These are phyloP conservation scores for Cliona cf. orientalis DNA, from an alignment of 37 sponge, comb jelly and placozoan species.

Conservation along the genomic window DNA sequence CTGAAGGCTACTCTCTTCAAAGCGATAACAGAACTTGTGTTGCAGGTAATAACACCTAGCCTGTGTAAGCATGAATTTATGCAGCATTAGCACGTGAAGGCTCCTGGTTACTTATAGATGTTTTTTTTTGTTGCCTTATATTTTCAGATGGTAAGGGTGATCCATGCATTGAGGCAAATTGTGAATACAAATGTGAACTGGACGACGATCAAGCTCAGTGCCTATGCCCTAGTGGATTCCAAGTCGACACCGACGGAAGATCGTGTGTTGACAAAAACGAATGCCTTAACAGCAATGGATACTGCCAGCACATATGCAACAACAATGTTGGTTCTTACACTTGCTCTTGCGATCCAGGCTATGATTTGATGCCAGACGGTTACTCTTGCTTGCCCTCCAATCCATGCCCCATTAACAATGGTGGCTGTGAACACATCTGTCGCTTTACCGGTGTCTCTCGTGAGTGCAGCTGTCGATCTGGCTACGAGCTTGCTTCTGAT, in stretches of 20 bases:
- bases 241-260: too few relatives aligned
- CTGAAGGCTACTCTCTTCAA: conserved; percentile 9
- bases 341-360: neutral
- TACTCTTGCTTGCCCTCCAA: neutral
- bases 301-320: too few relatives aligned
- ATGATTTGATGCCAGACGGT: neutral
- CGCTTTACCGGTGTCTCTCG: neutral
- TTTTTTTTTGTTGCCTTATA: neutral
- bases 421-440: too few relatives aligned
- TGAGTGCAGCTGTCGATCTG: neutral
- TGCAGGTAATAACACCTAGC: neutral
- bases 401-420: neutral
- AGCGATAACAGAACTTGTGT: conserved; percentile 10
- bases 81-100: too few relatives aligned
- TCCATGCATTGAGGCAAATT: neutral
- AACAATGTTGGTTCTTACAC: neutral
- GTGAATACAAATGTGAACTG: too few relatives aligned
- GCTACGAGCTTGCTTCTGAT: neutral
- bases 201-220: too few relatives aligned
- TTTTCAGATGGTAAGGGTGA: neutral
- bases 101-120: neutral
- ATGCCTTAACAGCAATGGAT: too few relatives aligned
- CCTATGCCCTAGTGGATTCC: too few relatives aligned
- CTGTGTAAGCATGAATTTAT: too few relatives aligned
- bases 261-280: too few relatives aligned